Evolutionary conservation across 2,888 invertebrate genomes (phyloP).

Genomic region (Diaprepes abbreviatus): DNA sequence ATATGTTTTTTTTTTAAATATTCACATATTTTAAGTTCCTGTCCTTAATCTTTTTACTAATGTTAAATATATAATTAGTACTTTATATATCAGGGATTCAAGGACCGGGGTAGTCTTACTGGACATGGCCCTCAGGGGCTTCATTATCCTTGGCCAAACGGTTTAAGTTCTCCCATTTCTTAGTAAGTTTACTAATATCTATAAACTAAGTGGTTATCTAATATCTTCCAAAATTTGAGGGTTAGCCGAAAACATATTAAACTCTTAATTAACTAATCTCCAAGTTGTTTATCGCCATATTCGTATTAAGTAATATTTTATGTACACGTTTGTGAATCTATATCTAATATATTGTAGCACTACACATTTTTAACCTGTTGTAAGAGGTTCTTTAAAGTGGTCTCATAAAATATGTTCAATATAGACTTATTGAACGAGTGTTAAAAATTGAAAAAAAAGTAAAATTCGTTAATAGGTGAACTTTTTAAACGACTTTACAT

Average conservation of each 20-base stretch:
- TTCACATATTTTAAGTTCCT: too few species aligned
- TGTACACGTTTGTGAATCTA: not conserved
- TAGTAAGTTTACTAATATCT: constrained; percentile 48
- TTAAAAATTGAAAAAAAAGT: too few species aligned
- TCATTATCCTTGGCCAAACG: constrained; percentile 35
- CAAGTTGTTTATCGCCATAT: not conserved
- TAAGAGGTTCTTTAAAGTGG: too few species aligned
- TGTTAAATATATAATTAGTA: too few species aligned
- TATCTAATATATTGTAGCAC: too few species aligned
- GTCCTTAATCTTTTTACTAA: too few species aligned
- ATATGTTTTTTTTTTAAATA: too few species aligned
- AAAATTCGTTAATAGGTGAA: too few species aligned
- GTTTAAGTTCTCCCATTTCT: constrained; percentile 44
- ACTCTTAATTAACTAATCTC: constrained; percentile 4
- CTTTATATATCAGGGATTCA: constrained; percentile 26
- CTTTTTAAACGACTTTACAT: too few species aligned
- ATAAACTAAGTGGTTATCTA: constrained; percentile 35
- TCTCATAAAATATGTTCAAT: too few species aligned
- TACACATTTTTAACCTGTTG: too few species aligned
- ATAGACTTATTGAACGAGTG: too few species aligned
- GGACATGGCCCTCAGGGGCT: constrained; percentile 32
- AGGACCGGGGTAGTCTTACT: constrained; percentile 30
- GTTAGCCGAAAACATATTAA: constrained; percentile 13
- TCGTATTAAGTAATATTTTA: constrained; percentile 5
- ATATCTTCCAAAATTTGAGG: constrained; percentile 25